Base-by-base conservation (phyloP, 1,140 invertebrate species). In the Zeugodacus cucurbitae region DNA sequence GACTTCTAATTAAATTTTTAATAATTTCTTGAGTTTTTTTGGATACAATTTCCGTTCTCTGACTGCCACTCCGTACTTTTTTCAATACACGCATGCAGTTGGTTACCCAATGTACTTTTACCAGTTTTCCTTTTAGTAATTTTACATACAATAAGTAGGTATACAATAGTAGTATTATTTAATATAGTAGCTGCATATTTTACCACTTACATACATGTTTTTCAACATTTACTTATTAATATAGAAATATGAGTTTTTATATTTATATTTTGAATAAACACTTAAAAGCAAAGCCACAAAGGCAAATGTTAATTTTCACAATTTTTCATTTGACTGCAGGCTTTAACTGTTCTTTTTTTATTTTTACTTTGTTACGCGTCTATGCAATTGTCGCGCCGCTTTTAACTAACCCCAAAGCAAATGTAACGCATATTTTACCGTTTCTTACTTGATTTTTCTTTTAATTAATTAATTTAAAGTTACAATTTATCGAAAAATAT, bases 201-300 rank as follows among this genome's bases (percentile, higher is more conserved):
- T 82, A 41, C 8, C 41, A 82, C 74, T 82, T 82, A 82, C 74
- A 82, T 82, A 29, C 41, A 82, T 82, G 41, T 82, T 82, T 82
- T 29, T 82, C 74, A 82, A 82, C 74, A 82, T 82, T 48, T 34
- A 82, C 74, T 82, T 82, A 82, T 82, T 82, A 86, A 20, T 86
- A 86, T 86, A 86, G 22, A 29, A 86, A 17, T 86, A 37, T 32
- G 85, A 34, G 20, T 86, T 37, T 86, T 67, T 34, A 87, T 86
- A 87, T 87, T 41, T 87, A 37, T 57, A 37, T 57, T 59, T 62
- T 32, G 54, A 34, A 22, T 62, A 54, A 64, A 37, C 54, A 59
- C 22, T 59, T 64, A 87, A n/a, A n/a, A 59, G 54, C 20, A 87
- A 59, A 87, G 59, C 54, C 20, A 29, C 29, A 54, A 11, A 59